phyloP scores from a whole-genome alignment of 2,888 invertebrate species.

The Tetragnatha montana region DNA sequence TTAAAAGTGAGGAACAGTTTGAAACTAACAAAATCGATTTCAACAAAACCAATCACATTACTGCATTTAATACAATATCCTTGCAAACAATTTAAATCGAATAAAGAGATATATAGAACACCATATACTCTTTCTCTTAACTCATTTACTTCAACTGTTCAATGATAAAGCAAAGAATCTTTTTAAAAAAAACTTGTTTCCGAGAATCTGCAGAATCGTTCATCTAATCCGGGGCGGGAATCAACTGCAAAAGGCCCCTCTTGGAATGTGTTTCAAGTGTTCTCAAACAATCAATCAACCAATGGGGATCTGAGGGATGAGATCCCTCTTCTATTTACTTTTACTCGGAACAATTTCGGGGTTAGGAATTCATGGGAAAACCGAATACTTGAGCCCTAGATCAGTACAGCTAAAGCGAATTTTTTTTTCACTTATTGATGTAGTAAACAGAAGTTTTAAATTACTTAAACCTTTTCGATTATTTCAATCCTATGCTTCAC shows the following conservation, averaged over 20 bases:
- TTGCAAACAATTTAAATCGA: too few relatives aligned
- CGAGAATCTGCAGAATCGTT: background rate
- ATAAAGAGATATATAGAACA: too few relatives aligned
- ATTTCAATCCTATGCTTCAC: background rate
- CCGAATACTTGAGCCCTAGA: slow-evolving; percentile 4
- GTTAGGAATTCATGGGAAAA: background rate
- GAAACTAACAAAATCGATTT: too few relatives aligned
- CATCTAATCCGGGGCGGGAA: slow-evolving; percentile 3
- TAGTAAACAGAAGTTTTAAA: background rate
- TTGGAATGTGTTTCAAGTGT: slow-evolving; percentile 2
- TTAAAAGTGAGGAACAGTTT: too few relatives aligned
- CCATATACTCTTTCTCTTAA: background rate
- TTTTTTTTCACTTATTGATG: background rate
- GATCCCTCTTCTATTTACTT: background rate
- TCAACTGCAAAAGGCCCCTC: background rate
- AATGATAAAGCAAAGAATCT: background rate
- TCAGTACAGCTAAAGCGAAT: background rate
- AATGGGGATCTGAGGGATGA: background rate
- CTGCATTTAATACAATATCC: too few relatives aligned
- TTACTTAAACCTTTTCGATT: background rate
- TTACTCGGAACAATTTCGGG: background rate
- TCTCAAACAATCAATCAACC: slow-evolving; percentile 13
- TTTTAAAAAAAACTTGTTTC: background rate
- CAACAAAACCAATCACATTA: too few relatives aligned
- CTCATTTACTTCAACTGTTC: background rate